Evolutionary conservation across 1,140 invertebrate species (phyloP), one percentile per base, ranked within the genome.

Genomic region (Plodia interpunctella): DNA sequence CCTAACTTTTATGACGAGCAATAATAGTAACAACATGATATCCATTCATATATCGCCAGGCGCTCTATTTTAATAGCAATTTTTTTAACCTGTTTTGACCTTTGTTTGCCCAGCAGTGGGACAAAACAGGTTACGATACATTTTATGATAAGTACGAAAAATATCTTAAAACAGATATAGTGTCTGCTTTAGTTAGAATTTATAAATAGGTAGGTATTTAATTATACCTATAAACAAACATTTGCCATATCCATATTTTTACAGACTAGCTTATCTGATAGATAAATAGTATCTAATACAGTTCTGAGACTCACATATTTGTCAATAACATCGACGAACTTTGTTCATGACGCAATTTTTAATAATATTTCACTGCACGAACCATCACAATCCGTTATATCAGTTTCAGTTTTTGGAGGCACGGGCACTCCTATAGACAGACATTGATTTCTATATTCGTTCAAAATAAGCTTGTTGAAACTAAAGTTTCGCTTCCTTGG

Each of bases 341-440:
- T 25, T 25, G 21, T 25, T 9, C 30, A 32, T 11, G 30, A 32
- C 11, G 30, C 30, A 32, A 32, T 32, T 11, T 5, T 32, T 32
- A 9, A 5, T 32, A 8, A 1, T 10, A 5, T 38, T 38, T 66
- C 71, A 74, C 72, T 70, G 69, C 67, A 55, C 63, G 59, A 60
- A 62, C 70, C 30, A 10, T 32, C 11, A 1, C 9, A 32, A 4
- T 32, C 10, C 1, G 1, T 32, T 32, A 5, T 32, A 25, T 32
- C 30, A 1, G 11, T 5, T 6, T 8, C 30, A 10, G 6, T 10
- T 32, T n/a, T 9, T 32, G 30, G 30, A 32, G 30, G 11, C 11
- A 32, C 30, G 30, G n/a, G 6, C 30, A 32, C 30, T 32, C 30
- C 30, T 3, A 32, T 8, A 32, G 2, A 32, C 28, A 32, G 3